These are phyloP conservation scores for Drosophila kepulauana DNA, from an alignment of 1,140 invertebrate genomes.

Conservation along the genomic window DNA sequence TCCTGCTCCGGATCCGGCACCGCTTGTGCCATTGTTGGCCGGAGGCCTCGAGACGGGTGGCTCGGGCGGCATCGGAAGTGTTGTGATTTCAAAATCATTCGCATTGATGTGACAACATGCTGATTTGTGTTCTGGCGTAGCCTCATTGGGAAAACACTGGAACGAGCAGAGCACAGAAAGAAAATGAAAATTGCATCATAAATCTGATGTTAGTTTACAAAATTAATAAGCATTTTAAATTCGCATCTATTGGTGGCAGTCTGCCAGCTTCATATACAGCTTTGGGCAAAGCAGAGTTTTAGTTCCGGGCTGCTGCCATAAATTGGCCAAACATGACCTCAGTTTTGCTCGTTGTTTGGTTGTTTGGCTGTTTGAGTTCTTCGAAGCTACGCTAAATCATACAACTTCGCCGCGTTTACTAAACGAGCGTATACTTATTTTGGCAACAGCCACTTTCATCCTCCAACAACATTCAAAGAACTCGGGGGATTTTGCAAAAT, in stretches of 20 bases:
- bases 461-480: not conserved
- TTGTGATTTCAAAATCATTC: conserved; percentile 83
- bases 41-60: conserved; percentile 78
- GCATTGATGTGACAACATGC: conserved; percentile 85
- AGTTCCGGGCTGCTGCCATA: conserved; percentile 40
- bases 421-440: not conserved
- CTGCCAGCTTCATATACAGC: not conserved
- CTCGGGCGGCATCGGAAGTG: conserved; percentile 78
- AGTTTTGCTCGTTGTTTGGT: conserved; percentile 23
- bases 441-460: not conserved
- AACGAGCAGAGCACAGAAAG: conserved; percentile 43
- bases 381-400: conserved; percentile 80
- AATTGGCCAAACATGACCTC: conserved; percentile 60
- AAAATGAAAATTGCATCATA: conserved; percentile 48
- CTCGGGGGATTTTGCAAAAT: not conserved
- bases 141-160: conserved; percentile 81
- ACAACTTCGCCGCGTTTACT: conserved; percentile 63
- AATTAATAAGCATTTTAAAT: conserved; percentile 72
- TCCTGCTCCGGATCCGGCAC: conserved; percentile 41
- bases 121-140: conserved; percentile 83
- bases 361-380: conserved; percentile 15
- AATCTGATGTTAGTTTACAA: conserved; percentile 55
- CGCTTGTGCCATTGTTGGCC: conserved; percentile 46
- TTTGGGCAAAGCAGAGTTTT: not conserved
- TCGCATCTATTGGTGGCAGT: conserved; percentile 24